phyloP scores from a whole-genome alignment of 2,888 invertebrate genomes.

The Timandra comae region DNA sequence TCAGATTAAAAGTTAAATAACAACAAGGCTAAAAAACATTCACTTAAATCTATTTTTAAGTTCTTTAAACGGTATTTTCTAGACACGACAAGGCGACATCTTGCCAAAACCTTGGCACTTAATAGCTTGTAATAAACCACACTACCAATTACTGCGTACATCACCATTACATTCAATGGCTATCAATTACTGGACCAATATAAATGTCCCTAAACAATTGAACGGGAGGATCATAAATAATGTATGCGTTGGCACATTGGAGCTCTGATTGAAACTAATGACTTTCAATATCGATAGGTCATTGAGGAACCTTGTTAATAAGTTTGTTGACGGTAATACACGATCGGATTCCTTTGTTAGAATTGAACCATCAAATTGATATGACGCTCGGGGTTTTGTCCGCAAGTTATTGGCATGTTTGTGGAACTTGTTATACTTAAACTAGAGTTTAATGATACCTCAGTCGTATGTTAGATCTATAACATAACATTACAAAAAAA shows the following conservation, averaged over 20 bases:
- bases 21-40: background rate
- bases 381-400: no score
- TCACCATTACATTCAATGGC: conserved; percentile 7
- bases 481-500: no score
- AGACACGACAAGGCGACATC: background rate
- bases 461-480: no score
- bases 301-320: background rate
- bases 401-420: no score
- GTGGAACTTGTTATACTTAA: no score
- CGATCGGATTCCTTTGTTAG: no score
- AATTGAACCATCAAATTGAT: no score
- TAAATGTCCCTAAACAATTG: conserved; percentile 28
- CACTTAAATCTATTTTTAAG: background rate
- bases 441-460: no score
- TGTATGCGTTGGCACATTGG: conserved; percentile 26
- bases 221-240: conserved; percentile 22
- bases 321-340: background rate
- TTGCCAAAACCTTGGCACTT: background rate
- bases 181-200: conserved; percentile 23
- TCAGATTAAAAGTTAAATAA: background rate
- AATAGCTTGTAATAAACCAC: background rate
- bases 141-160: background rate
- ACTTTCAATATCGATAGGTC: conserved; percentile 7
- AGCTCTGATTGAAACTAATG: conserved; percentile 33
- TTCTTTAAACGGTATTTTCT: background rate